Percentiles rank a stretch among this genome's conserved stretches.
Conservation (phyloP, 2,888 invertebrate species). For the Acanthoscelides obtectus region DNA sequence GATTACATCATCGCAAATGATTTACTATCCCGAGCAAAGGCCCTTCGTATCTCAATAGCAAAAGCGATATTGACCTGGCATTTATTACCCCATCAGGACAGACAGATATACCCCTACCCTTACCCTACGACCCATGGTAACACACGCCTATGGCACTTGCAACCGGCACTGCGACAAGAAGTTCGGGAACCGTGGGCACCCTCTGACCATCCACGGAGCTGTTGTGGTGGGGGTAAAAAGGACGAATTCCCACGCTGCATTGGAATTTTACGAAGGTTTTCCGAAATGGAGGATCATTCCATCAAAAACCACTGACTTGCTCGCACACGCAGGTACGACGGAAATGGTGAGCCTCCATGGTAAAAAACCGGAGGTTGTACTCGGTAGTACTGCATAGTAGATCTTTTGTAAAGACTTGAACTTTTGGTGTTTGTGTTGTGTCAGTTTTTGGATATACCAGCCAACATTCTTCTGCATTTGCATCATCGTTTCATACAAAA, state of each 20-base stretch:
- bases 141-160: neutral
- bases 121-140: too few relatives aligned
- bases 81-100: too few relatives aligned
- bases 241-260: constrained; percentile 39
- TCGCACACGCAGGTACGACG: constrained; percentile 8
- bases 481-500: too few relatives aligned
- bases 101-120: too few relatives aligned
- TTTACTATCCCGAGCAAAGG: too few relatives aligned
- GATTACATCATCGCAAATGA: too few relatives aligned
- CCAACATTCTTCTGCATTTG: too few relatives aligned
- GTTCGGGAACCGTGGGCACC: constrained; percentile 20
- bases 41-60: too few relatives aligned
- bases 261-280: constrained; percentile 37
- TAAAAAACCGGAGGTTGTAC: neutral
- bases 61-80: too few relatives aligned
- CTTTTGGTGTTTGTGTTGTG: neutral
- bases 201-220: constrained; percentile 26
- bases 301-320: constrained; percentile 17
- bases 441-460: neutral
- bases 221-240: constrained; percentile 4
- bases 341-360: neutral
- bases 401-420: neutral
- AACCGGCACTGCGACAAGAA: neutral
- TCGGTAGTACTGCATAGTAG: neutral
- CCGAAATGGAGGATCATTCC: constrained; percentile 30